phyloP scores from a whole-genome alignment of 2,113 vertebrate genomes.

The Myiozetetes cayanensis region DNA sequence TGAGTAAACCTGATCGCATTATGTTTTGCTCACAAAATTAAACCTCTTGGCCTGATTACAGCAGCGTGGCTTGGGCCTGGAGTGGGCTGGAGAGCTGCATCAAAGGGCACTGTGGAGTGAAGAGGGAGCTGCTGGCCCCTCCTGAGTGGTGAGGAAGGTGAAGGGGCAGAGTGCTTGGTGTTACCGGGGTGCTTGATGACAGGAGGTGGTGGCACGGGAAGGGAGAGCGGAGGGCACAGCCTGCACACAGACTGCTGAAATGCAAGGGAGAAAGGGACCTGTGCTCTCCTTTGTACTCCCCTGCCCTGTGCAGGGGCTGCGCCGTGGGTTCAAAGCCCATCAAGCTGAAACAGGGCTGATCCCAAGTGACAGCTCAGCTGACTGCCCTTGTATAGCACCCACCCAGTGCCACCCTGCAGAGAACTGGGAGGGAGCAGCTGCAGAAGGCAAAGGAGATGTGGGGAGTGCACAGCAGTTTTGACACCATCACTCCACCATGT shows the following conservation, averaged over 20 bases:
- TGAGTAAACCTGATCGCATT: background rate
- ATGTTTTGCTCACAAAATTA: background rate
- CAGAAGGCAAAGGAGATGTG: background rate
- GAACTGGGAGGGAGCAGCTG: background rate
- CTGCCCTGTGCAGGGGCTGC: accelerated
- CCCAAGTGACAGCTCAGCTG: background rate
- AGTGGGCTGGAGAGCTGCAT: background rate
- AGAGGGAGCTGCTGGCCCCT: background rate
- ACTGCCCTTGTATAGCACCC: accelerated
- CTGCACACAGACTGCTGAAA: background rate
- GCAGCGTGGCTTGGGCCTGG: background rate
- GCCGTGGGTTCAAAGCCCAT: accelerated
- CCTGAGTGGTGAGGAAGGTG: background rate
- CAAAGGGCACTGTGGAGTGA: background rate
- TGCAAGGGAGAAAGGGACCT: background rate
- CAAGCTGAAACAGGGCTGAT: background rate
- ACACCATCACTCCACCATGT: accelerated
- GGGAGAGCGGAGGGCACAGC: background rate
- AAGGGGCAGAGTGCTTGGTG: accelerated
- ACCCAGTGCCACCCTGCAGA: background rate
- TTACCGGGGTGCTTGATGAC: accelerated
- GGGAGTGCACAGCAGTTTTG: no score
- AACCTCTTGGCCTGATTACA: background rate
- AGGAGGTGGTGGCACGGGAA: background rate
- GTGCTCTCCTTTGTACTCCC: no score